phyloP scores from a whole-genome alignment of 2,888 invertebrate species.

The Allolobophora icterica region DNA sequence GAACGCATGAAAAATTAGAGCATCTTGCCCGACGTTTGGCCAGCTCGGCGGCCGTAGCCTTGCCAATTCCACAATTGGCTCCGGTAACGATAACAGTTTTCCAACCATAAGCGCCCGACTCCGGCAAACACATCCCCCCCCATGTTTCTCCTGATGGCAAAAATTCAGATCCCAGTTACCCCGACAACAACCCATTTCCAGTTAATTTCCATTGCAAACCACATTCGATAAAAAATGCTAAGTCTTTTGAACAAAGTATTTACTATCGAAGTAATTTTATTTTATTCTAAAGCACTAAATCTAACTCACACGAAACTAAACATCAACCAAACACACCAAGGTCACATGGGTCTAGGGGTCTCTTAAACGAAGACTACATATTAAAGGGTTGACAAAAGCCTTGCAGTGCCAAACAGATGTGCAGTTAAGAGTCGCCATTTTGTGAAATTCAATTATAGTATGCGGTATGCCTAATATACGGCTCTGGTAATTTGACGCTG shows the following conservation, averaged over 20 bases:
- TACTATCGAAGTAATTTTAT: background rate
- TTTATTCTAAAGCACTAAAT: too few relatives aligned
- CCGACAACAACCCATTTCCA: constrained; percentile 38
- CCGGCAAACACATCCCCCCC: constrained; percentile 43
- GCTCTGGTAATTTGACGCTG: too few relatives aligned
- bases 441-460: too few relatives aligned
- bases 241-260: background rate
- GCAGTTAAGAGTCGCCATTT: too few relatives aligned
- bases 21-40: constrained; percentile 69
- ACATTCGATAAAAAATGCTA: background rate
- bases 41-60: constrained; percentile 78
- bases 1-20: too few relatives aligned
- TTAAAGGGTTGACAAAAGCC: too few relatives aligned
- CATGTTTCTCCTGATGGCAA: constrained; percentile 40
- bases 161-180: constrained; percentile 41
- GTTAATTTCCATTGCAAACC: constrained; percentile 9
- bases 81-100: constrained; percentile 81
- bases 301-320: background rate
- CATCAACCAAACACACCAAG: too few relatives aligned
- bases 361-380: too few relatives aligned
- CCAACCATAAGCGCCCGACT: constrained; percentile 48
- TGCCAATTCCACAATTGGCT: constrained; percentile 83
- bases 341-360: too few relatives aligned
- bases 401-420: too few relatives aligned
- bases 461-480: too few relatives aligned